These are phyloP conservation scores for Physeter macrocephalus DNA, from an alignment of 2,113 vertebrate species.

Conservation along the genomic window DNA sequence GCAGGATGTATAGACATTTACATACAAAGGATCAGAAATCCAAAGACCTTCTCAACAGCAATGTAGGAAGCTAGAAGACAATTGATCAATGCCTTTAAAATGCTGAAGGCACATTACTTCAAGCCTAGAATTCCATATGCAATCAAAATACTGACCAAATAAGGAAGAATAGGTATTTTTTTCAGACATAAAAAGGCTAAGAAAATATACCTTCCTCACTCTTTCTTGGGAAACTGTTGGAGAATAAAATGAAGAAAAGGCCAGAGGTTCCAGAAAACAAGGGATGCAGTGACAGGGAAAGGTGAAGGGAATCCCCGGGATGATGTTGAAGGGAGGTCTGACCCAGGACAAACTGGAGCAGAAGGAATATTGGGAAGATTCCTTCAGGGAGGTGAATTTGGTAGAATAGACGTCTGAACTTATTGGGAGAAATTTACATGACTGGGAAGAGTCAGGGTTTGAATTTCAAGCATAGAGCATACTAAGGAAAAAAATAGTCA, in stretches of 20 bases:
- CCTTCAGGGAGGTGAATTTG: not conserved
- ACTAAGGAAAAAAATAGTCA: rapidly evolving
- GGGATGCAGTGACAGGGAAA: not conserved
- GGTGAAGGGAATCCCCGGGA: not conserved
- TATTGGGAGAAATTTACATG: not conserved
- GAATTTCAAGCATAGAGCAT: not conserved
- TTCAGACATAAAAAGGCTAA: not conserved
- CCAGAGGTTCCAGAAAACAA: not conserved
- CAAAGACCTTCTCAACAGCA: not conserved
- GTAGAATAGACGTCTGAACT: too few relatives aligned
- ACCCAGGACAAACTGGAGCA: not conserved
- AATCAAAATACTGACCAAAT: not conserved
- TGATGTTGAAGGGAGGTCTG: not conserved
- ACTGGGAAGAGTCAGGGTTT: not conserved
- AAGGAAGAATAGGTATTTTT: not conserved
- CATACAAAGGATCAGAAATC: not conserved
- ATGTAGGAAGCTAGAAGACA: not conserved
- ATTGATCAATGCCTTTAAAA: not conserved
- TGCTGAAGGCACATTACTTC: not conserved
- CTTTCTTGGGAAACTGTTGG: not conserved
- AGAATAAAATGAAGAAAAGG: not conserved
- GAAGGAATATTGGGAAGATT: not conserved
- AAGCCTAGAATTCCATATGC: not conserved
- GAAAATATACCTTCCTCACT: not conserved
- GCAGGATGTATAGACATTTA: not conserved